These are phyloP conservation scores for Popillia japonica DNA, from an alignment of 1,140 invertebrate species.

Conservation along the genomic window DNA sequence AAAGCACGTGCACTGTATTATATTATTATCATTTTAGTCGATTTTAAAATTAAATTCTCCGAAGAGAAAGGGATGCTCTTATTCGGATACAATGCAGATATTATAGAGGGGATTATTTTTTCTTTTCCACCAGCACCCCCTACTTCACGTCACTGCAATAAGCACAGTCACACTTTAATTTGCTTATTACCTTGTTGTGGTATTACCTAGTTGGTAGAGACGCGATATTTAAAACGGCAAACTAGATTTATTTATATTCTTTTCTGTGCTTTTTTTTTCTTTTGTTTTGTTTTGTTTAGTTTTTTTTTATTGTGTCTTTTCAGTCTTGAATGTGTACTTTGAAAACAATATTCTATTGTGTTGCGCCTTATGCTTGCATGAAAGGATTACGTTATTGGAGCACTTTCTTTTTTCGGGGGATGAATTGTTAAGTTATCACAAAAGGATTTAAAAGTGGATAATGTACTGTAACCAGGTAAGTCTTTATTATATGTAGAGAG, in stretches of 20 bases:
- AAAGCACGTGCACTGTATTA: background rate
- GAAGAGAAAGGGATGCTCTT: background rate
- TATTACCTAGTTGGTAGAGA: background rate
- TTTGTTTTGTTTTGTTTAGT: constrained; percentile 1
- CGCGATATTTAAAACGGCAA: background rate
- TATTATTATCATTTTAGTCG: too few species aligned
- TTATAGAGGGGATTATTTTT: background rate
- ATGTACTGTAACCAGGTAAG: constrained; percentile 14
- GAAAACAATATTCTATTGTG: constrained; percentile 2
- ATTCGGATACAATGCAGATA: background rate
- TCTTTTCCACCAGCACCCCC: background rate
- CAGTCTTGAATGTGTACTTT: constrained; percentile 30
- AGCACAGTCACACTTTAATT: background rate
- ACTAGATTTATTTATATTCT: background rate
- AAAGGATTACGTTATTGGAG: background rate
- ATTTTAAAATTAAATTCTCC: background rate
- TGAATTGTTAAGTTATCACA: background rate
- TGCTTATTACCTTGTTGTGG: too few species aligned
- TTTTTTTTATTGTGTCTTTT: constrained; percentile 37
- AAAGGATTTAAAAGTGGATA: constrained; percentile 4
- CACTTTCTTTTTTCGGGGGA: constrained; percentile 7
- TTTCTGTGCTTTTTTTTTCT: constrained; percentile 12
- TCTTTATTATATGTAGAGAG: background rate
- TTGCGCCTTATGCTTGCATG: constrained; percentile 25
- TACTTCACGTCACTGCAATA: constrained; percentile 1